These are phyloP conservation scores for Loriculus beryllinus DNA, from an alignment of 2,797 vertebrate species.

Conservation along the genomic window DNA sequence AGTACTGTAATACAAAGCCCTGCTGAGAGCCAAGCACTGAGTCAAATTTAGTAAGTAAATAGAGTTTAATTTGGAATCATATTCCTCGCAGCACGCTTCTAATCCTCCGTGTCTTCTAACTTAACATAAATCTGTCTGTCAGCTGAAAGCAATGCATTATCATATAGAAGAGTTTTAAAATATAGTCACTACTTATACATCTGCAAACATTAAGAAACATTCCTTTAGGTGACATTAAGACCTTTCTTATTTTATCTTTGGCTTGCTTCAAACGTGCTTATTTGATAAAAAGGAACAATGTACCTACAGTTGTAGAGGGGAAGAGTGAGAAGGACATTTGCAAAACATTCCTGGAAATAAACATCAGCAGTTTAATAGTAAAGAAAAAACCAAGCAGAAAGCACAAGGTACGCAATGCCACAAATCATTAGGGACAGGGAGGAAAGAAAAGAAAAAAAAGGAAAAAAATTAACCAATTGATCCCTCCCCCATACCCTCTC, in stretches of 20 bases:
- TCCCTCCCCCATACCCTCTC: slow-evolving; percentile 56
- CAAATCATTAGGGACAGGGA: slow-evolving; percentile 2
- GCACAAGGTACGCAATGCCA: slow-evolving; percentile 59
- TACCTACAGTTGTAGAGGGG: slow-evolving; percentile 93
- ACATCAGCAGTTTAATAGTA: slow-evolving; percentile 87
- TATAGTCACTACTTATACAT: slow-evolving; percentile 70
- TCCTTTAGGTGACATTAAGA: slow-evolving; percentile 76
- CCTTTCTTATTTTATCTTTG: slow-evolving; percentile 72
- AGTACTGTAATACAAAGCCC: slow-evolving; percentile 40
- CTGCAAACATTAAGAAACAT: slow-evolving; percentile 68
- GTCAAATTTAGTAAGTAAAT: slow-evolving; percentile 36
- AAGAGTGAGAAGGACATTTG: slow-evolving; percentile 87
- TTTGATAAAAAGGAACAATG: slow-evolving; percentile 87
- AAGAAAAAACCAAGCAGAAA: slow-evolving; percentile 75
- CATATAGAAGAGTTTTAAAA: slow-evolving; percentile 56
- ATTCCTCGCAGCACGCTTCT: slow-evolving; percentile 36
- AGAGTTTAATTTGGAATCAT: slow-evolving; percentile 55
- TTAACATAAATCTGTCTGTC: slow-evolving; percentile 80
- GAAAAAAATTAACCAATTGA: slow-evolving; percentile 36
- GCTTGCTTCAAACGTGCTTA: slow-evolving; percentile 82
- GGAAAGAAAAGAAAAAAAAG: neutral
- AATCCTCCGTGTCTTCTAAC: slow-evolving; percentile 76
- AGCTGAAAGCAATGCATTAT: slow-evolving; percentile 75
- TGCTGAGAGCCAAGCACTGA: slow-evolving; percentile 58
- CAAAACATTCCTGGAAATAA: slow-evolving; percentile 90